A percentile compares a stretch with the other conserved stretches of the same genome.
phyloP scores from a whole-genome alignment of 2,888 invertebrate species.

The Chrysolina oricalcia region DNA sequence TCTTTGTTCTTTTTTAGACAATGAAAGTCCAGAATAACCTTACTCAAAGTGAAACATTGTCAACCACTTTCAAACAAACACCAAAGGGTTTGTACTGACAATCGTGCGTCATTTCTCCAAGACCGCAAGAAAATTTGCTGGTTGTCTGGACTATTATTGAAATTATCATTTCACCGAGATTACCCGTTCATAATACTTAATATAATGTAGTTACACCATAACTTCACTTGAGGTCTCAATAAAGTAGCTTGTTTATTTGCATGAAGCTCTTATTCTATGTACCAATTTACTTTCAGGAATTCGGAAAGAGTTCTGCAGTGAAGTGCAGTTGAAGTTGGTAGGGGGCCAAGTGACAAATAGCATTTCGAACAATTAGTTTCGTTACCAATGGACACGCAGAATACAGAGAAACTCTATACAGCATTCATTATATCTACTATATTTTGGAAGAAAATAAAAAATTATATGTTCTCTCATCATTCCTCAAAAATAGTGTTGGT shows the following conservation, averaged over 20 bases:
- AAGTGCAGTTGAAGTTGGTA: slow-evolving; percentile 25
- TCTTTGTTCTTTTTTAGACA: too few species aligned
- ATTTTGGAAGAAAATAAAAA: too few species aligned
- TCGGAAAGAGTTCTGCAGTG: slow-evolving; percentile 46
- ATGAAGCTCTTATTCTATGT: slow-evolving; percentile 59
- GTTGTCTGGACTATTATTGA: slow-evolving; percentile 13
- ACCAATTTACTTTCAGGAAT: slow-evolving; percentile 63
- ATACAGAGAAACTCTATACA: too few species aligned
- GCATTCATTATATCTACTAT: too few species aligned
- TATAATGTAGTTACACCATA: slow-evolving; percentile 50
- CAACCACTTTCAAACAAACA: too few species aligned
- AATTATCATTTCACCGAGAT: slow-evolving; percentile 12
- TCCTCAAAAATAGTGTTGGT: too few species aligned
- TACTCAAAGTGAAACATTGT: too few species aligned
- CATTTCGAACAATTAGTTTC: too few species aligned
- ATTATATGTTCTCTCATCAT: too few species aligned
- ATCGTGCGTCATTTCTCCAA: too few species aligned
- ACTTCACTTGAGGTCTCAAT: slow-evolving; percentile 59
- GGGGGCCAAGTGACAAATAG: neutral
- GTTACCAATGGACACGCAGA: neutral
- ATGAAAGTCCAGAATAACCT: too few species aligned
- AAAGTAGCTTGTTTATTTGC: slow-evolving; percentile 61
- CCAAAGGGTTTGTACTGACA: neutral
- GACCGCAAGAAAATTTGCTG: neutral
- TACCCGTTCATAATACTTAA: slow-evolving; percentile 16